Percentiles rank a stretch among this genome's conserved stretches.
These are phyloP conservation scores for Thunnus albacares DNA, from an alignment of 2,797 vertebrate species.

Conservation along the genomic window DNA sequence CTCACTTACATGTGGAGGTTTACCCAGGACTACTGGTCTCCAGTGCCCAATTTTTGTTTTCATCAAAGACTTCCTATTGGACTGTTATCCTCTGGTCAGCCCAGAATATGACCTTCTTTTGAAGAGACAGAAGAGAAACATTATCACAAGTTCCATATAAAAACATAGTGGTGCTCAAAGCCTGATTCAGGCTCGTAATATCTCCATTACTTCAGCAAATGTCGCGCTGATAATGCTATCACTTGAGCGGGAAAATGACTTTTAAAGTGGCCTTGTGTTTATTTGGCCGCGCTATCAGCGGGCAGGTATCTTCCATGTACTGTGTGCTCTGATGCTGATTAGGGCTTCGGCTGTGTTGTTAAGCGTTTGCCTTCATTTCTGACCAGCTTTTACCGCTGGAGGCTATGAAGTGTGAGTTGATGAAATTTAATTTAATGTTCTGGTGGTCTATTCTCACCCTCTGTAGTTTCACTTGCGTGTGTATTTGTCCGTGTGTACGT, in stretches of 20 bases:
- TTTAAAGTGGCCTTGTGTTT: conserved; percentile 54
- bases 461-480: conserved; percentile 4
- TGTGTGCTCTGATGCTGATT: conserved; percentile 46
- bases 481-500: conserved; percentile 1
- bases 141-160: conserved; percentile 40
- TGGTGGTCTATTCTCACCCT: conserved; percentile 15
- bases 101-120: conserved; percentile 10
- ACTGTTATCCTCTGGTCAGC: conserved; percentile 22
- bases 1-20: neutral
- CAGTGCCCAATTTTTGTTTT: neutral
- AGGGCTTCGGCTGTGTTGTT: conserved; percentile 28
- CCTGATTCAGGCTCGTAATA: conserved; percentile 26
- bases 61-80: neutral
- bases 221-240: conserved; percentile 50
- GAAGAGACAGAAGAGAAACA: conserved; percentile 30
- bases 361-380: conserved; percentile 40
- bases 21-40: neutral
- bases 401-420: conserved; percentile 40
- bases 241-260: conserved; percentile 37
- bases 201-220: conserved; percentile 57
- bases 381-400: conserved; percentile 20
- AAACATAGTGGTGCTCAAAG: conserved; percentile 19
- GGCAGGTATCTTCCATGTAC: conserved; percentile 10
- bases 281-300: conserved; percentile 41
- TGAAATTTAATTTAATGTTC: conserved; percentile 53